phyloP scores from a whole-genome alignment of 1,140 invertebrate genomes.

The Solen grandis region DNA sequence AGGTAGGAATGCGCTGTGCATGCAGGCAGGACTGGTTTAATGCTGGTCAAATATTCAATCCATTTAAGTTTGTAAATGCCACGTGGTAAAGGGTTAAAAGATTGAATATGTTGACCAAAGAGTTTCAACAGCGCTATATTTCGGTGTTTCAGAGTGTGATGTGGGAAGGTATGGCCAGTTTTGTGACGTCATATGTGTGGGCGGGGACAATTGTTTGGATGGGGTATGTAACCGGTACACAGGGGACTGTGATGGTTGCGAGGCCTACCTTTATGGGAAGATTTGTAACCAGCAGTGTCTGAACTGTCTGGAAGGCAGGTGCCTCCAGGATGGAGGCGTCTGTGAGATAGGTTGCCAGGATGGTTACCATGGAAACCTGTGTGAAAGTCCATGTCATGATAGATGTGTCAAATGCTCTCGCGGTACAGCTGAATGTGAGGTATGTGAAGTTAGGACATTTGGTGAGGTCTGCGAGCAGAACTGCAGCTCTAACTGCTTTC shows the following conservation, averaged over 20 bases:
- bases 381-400: background rate
- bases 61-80: no score
- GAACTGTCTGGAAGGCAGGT: background rate
- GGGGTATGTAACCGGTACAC: background rate
- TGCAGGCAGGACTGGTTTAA: no score
- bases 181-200: background rate
- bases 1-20: no score
- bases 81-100: no score
- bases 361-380: slow-evolving; percentile 7
- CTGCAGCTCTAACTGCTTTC: background rate
- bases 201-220: background rate
- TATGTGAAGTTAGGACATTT: background rate
- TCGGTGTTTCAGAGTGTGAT: background rate
- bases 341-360: background rate
- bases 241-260: background rate
- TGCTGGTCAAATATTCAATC: no score
- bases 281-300: background rate
- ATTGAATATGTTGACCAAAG: no score
- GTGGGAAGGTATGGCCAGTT: background rate
- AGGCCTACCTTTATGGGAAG: background rate
- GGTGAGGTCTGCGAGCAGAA: background rate
- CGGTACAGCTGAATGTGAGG: background rate
- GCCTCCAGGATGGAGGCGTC: background rate
- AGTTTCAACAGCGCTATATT: no score
- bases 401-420: background rate